phyloP scores from a whole-genome alignment of 2,888 invertebrate genomes.

The Fabriciana adippe region DNA sequence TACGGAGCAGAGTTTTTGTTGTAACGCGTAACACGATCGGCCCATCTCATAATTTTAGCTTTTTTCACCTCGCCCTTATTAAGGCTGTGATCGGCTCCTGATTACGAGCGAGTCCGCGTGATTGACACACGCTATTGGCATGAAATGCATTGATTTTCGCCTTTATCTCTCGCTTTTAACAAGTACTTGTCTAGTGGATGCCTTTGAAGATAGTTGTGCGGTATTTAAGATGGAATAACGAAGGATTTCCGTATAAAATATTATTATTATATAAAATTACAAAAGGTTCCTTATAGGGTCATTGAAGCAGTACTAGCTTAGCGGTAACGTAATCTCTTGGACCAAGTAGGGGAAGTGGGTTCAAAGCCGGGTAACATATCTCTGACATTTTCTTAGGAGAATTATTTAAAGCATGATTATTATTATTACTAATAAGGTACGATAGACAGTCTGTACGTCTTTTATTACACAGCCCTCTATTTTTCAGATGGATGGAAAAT shows the following conservation, averaged over 20 bases:
- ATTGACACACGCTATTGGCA: conserved; percentile 54
- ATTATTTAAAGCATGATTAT: not conserved
- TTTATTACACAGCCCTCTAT: too few species aligned
- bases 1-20: conserved; percentile 65
- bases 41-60: conserved; percentile 74
- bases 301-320: too few species aligned
- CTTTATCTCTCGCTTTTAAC: conserved; percentile 8
- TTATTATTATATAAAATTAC: not conserved
- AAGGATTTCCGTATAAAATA: not conserved
- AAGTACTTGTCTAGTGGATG: conserved; percentile 2
- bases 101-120: conserved; percentile 54
- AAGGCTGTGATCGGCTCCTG: conserved; percentile 52
- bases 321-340: too few species aligned
- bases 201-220: not conserved
- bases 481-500: too few species aligned
- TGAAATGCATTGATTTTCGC: conserved; percentile 36
- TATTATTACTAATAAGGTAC: too few species aligned
- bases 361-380: too few species aligned
- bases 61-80: conserved; percentile 69
- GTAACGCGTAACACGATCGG: conserved; percentile 72
- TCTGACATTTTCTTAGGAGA: not conserved
- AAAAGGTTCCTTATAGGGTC: too few species aligned
- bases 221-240: not conserved
- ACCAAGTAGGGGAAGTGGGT: too few species aligned
- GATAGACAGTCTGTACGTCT: too few species aligned